Evolutionary conservation across 2,113 vertebrate genomes (phyloP).

Genomic region (rat (Rattus norvegicus)): DNA sequence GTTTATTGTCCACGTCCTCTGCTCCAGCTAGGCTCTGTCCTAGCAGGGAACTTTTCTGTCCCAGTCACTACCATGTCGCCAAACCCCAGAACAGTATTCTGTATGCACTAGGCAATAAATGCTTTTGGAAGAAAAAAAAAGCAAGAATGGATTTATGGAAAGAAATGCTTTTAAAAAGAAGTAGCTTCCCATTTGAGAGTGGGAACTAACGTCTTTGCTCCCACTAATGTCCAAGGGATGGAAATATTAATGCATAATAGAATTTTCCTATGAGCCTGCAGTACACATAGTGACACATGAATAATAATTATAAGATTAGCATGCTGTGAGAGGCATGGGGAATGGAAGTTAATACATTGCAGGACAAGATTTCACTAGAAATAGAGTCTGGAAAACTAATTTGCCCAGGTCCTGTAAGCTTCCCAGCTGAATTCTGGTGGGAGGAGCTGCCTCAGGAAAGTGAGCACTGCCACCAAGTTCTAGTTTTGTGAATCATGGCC

Average conservation of each 20-base stretch:
- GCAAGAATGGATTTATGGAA: neutral
- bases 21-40: neutral
- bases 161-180: neutral
- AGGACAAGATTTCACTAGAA: constrained; percentile 30
- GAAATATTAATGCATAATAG: constrained; percentile 13
- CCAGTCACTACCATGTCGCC: neutral
- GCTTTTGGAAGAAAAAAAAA: neutral
- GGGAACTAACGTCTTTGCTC: neutral
- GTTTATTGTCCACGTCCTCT: neutral
- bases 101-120: neutral
- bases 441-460: neutral
- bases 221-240: neutral
- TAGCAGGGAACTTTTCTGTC: neutral
- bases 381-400: neutral
- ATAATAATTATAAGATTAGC: constrained; percentile 44
- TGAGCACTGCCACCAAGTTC: neutral
- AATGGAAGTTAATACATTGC: neutral
- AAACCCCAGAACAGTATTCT: neutral
- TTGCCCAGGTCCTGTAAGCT: neutral
- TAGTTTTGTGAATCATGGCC: neutral
- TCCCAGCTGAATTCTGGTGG: neutral
- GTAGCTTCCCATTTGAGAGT: constrained; percentile 33
- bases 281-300: neutral
- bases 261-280: neutral
- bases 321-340: neutral